A percentile compares a stretch with the other conserved stretches of the same genome.
These are phyloP conservation scores for Polypedilum pembai DNA, from an alignment of 1,140 invertebrate species.

Conservation along the genomic window DNA sequence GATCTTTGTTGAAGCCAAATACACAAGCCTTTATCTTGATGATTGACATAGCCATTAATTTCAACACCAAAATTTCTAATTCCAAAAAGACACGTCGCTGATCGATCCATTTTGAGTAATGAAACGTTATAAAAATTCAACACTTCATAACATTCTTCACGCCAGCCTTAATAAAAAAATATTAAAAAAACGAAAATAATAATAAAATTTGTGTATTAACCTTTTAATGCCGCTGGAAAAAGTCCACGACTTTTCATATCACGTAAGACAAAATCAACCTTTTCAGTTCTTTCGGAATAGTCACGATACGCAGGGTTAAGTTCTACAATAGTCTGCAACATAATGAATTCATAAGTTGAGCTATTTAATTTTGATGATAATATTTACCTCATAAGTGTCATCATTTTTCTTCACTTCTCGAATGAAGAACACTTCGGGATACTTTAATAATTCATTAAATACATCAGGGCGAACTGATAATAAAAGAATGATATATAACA, in stretches of 20 bases:
- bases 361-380: background rate
- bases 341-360: background rate
- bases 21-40: constrained; percentile 74
- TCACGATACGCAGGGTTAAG: constrained; percentile 77
- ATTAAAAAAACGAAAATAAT: too few species aligned
- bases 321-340: constrained; percentile 50
- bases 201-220: constrained; percentile 48
- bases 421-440: constrained; percentile 64
- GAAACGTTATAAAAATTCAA: constrained; percentile 29
- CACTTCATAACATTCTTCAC: constrained; percentile 64
- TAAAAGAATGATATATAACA: background rate
- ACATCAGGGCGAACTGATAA: constrained; percentile 67
- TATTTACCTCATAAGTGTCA: constrained; percentile 31
- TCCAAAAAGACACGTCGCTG: constrained; percentile 86
- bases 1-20: constrained; percentile 90
- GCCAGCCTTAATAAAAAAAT: constrained; percentile 40
- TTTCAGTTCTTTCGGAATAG: constrained; percentile 67
- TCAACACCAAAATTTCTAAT: constrained; percentile 89
- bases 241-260: constrained; percentile 57
- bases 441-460: constrained; percentile 65
- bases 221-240: constrained; percentile 59
- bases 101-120: constrained; percentile 85
- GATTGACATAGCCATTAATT: constrained; percentile 85
- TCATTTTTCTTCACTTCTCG: constrained; percentile 37
- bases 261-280: constrained; percentile 70